These are phyloP conservation scores for Drosophila eohydei DNA, from an alignment of 2,888 invertebrate species.

Conservation along the genomic window DNA sequence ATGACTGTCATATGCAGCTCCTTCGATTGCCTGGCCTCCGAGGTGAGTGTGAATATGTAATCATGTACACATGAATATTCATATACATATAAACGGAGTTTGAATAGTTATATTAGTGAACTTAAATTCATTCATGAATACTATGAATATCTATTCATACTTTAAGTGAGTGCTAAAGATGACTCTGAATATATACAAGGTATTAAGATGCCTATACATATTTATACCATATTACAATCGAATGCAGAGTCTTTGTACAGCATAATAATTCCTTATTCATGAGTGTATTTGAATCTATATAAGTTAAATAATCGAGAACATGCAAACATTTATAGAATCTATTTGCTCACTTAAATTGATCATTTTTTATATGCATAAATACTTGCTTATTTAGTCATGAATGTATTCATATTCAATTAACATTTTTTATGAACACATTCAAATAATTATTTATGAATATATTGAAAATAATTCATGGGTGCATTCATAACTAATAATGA, in stretches of 20 bases:
- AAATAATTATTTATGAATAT: too few relatives aligned
- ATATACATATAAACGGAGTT: too few relatives aligned
- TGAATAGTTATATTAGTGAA: too few relatives aligned
- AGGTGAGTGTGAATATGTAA: conserved; percentile 53
- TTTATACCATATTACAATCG: neutral
- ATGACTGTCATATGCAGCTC: conserved; percentile 75
- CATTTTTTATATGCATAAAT: too few relatives aligned
- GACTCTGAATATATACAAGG: neutral
- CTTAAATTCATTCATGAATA: too few relatives aligned
- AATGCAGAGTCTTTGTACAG: neutral
- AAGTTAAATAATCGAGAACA: too few relatives aligned
- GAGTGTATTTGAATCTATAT: too few relatives aligned
- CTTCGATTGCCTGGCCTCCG: conserved; percentile 74
- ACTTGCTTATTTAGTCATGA: too few relatives aligned
- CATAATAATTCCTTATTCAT: neutral
- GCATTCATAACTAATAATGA: neutral
- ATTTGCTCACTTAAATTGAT: too few relatives aligned
- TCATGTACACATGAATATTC: neutral
- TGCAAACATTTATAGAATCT: too few relatives aligned
- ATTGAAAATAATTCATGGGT: neutral
- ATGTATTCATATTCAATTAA: too few relatives aligned
- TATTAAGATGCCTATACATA: neutral
- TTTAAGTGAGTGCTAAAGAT: neutral
- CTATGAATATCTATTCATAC: neutral
- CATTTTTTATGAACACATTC: neutral